These are phyloP conservation scores for Monomorium pharaonis DNA, from an alignment of 1,140 invertebrate species.

Conservation along the genomic window DNA sequence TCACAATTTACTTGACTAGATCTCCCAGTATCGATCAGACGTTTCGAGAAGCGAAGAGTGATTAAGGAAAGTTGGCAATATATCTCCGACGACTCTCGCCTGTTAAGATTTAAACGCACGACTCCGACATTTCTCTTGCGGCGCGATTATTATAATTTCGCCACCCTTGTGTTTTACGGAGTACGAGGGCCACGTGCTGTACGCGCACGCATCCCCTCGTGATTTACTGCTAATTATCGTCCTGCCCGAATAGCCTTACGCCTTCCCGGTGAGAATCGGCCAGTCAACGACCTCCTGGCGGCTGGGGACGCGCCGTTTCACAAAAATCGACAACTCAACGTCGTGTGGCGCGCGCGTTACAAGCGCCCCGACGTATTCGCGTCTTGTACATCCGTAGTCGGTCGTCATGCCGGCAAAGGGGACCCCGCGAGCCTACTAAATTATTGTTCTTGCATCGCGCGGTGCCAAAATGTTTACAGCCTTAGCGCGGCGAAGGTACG, in stretches of 20 bases:
- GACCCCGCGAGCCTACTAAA: conserved; percentile 69
- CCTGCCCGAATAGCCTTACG: conserved; percentile 66
- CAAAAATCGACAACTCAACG: conserved; percentile 76
- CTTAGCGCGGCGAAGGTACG: conserved; percentile 63
- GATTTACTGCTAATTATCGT: conserved; percentile 75
- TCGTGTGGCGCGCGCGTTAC: conserved; percentile 70
- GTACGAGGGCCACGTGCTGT: conserved; percentile 58
- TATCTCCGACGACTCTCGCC: conserved; percentile 1
- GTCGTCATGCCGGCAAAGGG: conserved; percentile 54
- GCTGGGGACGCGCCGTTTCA: conserved; percentile 68
- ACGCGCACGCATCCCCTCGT: conserved; percentile 60
- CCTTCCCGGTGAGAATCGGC: conserved; percentile 73
- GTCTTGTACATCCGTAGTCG: conserved; percentile 33
- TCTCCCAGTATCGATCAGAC: neutral
- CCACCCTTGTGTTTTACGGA: conserved; percentile 67
- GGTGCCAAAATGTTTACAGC: conserved; percentile 79
- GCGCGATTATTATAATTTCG: conserved; percentile 70
- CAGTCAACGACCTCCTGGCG: conserved; percentile 72
- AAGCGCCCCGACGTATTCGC: conserved; percentile 52
- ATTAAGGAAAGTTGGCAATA: neutral
- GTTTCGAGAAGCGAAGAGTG: neutral
- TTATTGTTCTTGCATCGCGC: conserved; percentile 76
- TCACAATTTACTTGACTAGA: neutral
- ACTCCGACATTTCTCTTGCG: conserved; percentile 35
- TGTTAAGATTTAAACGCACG: conserved; percentile 49